phyloP scores from a whole-genome alignment of 92 coral and sea anemone genomes.

The Porites cylindrica region DNA sequence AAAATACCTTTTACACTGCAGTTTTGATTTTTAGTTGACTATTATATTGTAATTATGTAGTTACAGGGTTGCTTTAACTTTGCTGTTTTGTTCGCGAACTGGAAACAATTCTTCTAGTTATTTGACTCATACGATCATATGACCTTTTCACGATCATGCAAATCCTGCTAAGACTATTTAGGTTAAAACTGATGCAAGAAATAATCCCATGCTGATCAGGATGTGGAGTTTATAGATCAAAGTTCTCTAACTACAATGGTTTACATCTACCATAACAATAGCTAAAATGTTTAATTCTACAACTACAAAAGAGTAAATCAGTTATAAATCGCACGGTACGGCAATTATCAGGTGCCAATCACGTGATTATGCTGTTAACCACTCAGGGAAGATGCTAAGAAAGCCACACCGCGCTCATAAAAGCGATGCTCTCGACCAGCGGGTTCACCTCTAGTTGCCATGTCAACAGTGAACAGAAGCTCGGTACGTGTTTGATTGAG shows the following conservation, averaged over 20 bases:
- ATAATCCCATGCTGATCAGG: not conserved
- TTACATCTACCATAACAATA: not conserved
- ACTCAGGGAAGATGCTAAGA: constrained; percentile 92
- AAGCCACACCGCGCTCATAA: constrained; percentile 95
- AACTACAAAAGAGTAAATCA: not conserved
- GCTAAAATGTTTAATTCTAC: not conserved
- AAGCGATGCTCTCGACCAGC: constrained; percentile 90
- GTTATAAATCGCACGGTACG: not conserved
- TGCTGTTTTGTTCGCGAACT: no score
- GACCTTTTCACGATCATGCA: no score
- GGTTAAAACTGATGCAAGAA: no score
- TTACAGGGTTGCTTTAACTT: no score
- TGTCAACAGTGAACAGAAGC: constrained; percentile 86
- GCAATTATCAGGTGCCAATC: not conserved
- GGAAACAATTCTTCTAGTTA: no score
- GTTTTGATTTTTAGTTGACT: not conserved
- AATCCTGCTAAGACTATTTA: no score
- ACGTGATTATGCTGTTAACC: constrained; percentile 58
- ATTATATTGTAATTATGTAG: no score
- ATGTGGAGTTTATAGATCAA: not conserved
- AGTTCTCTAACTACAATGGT: not conserved
- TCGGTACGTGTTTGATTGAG: constrained; percentile 92
- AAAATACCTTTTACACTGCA: not conserved
- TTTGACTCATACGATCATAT: no score
- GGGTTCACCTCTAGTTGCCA: constrained; percentile 87